phyloP scores from a whole-genome alignment of 2,113 vertebrate species.

The Canis aureus region DNA sequence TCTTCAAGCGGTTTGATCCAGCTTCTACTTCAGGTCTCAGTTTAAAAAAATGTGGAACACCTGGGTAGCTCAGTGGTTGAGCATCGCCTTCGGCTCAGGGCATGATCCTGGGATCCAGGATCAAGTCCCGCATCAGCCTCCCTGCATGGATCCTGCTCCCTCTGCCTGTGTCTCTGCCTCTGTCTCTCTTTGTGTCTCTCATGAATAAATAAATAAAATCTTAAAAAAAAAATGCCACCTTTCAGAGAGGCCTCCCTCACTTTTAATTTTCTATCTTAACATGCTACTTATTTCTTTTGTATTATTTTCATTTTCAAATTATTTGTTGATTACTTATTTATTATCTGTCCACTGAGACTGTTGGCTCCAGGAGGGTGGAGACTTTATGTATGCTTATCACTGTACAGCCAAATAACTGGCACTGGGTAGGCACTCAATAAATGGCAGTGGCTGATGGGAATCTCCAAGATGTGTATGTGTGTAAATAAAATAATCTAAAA shows the following conservation, averaged over 20 bases:
- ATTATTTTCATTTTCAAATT: slow-evolving; percentile 60
- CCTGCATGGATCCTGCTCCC: no score
- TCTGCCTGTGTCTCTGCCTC: no score
- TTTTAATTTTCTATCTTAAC: neutral
- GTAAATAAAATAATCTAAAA: slow-evolving; percentile 9
- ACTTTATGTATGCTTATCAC: slow-evolving; percentile 41
- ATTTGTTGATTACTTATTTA: slow-evolving; percentile 28
- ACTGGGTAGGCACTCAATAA: slow-evolving; percentile 6
- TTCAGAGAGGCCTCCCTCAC: neutral
- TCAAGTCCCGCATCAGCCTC: no score
- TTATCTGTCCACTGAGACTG: neutral
- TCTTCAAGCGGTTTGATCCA: neutral
- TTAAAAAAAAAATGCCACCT: neutral
- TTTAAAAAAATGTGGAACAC: neutral
- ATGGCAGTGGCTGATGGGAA: slow-evolving; percentile 11
- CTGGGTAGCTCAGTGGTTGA: no score
- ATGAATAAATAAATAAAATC: no score
- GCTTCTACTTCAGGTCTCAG: neutral
- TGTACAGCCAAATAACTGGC: neutral
- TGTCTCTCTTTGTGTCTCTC: no score
- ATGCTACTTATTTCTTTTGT: slow-evolving; percentile 27
- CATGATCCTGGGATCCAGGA: no score
- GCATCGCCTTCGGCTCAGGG: no score
- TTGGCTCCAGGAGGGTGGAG: neutral
- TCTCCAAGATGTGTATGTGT: slow-evolving; percentile 36